Percentiles rank a stretch among this genome's conserved stretches.
These are phyloP conservation scores for Uropsilus gracilis DNA, from an alignment of 2,113 vertebrate genomes.

Conservation along the genomic window DNA sequence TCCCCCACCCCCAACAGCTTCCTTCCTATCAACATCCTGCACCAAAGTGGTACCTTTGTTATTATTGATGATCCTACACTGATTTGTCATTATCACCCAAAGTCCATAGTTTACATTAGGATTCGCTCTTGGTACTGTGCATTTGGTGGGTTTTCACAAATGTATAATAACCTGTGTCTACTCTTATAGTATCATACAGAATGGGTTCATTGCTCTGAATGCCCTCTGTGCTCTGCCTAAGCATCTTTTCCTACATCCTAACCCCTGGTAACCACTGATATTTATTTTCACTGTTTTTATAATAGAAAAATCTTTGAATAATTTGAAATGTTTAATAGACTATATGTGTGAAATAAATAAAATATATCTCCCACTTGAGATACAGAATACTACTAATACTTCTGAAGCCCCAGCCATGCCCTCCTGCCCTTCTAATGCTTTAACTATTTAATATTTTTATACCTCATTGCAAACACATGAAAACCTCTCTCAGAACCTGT, in stretches of 20 bases:
- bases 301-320: conserved; percentile 9
- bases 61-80: background rate
- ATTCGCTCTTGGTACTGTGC: background rate
- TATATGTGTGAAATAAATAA: background rate
- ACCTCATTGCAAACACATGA: background rate
- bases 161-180: background rate
- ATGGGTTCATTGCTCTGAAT: background rate
- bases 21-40: background rate
- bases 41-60: background rate
- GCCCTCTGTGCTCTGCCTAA: background rate
- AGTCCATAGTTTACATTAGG: background rate
- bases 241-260: background rate
- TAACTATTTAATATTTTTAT: conserved; percentile 4
- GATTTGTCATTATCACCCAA: background rate
- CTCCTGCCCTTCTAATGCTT: background rate
- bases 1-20: background rate
- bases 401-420: background rate
- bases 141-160: background rate
- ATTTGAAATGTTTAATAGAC: background rate
- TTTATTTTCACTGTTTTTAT: background rate
- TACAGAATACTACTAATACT: background rate
- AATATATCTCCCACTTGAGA: background rate
- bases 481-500: background rate
- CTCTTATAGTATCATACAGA: background rate
- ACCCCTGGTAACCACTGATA: background rate